Evolutionary conservation across 2,888 invertebrate species (phyloP).

Genomic region (Gandaritis pyraliata): DNA sequence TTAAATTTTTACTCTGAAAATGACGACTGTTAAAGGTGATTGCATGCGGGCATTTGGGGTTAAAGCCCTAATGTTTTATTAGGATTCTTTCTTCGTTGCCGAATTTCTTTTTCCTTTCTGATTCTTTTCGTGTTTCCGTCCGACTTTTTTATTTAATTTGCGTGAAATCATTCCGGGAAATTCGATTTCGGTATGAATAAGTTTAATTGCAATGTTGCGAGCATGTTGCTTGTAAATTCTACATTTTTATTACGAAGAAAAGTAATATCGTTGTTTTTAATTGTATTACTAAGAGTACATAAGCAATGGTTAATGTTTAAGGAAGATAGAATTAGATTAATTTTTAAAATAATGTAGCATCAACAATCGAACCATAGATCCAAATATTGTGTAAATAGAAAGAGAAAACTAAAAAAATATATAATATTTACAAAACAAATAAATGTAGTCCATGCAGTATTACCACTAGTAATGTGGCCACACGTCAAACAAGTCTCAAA

Average conservation of each 20-base stretch:
- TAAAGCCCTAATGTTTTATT: constrained; percentile 33
- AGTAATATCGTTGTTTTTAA: too few relatives aligned
- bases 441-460: too few relatives aligned
- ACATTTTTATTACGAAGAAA: not conserved
- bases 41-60: not conserved
- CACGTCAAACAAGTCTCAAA: too few relatives aligned
- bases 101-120: constrained; percentile 20
- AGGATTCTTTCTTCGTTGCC: constrained; percentile 26
- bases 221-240: not conserved
- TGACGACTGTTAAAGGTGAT: not conserved
- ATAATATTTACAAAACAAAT: too few relatives aligned
- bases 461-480: too few relatives aligned
- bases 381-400: too few relatives aligned
- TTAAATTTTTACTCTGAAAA: too few relatives aligned
- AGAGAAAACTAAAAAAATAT: too few relatives aligned
- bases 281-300: too few relatives aligned
- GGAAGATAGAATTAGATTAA: too few relatives aligned
- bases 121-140: constrained; percentile 22
- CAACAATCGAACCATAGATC: too few relatives aligned
- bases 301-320: too few relatives aligned
- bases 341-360: not conserved
- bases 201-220: constrained; percentile 17
- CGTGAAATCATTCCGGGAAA: constrained; percentile 30
- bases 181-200: constrained; percentile 27
- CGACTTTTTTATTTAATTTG: constrained; percentile 29